Conservation (phyloP, 2,888 invertebrate genomes). For the Pecten maximus region DNA sequence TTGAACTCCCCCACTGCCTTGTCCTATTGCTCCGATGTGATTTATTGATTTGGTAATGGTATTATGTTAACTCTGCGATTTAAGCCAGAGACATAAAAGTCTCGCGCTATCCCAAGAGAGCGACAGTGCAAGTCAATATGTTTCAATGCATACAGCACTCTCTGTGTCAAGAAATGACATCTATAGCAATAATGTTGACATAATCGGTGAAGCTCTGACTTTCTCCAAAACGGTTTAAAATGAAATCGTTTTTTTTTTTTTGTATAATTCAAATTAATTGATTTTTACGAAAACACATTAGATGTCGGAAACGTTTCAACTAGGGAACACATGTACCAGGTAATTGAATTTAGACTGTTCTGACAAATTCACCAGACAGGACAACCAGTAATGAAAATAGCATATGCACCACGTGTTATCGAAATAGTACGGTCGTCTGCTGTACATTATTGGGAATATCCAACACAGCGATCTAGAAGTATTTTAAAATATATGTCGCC, state of each 20-base stretch:
- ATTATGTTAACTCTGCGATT: neutral
- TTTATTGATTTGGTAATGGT: neutral
- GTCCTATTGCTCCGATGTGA: neutral
- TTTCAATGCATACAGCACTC: neutral
- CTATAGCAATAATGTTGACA: neutral
- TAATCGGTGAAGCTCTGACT: neutral
- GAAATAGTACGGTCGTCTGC: neutral
- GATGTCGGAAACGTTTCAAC: neutral
- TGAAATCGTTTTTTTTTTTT: neutral
- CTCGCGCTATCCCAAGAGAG: neutral
- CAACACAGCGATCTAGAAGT: neutral
- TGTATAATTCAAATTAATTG: neutral
- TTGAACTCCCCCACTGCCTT: neutral
- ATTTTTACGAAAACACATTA: neutral
- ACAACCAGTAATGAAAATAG: neutral
- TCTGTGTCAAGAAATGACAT: constrained; percentile 4
- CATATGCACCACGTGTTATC: neutral
- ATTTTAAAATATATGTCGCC: constrained; percentile 3
- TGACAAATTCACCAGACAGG: neutral
- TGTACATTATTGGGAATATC: neutral
- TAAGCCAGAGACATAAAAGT: neutral
- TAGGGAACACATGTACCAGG: neutral
- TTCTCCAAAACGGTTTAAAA: neutral
- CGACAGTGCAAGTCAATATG: neutral
- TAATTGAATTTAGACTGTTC: neutral